Conservation (phyloP, 1,140 invertebrate species). For the Alviniconcha marisindica region DNA sequence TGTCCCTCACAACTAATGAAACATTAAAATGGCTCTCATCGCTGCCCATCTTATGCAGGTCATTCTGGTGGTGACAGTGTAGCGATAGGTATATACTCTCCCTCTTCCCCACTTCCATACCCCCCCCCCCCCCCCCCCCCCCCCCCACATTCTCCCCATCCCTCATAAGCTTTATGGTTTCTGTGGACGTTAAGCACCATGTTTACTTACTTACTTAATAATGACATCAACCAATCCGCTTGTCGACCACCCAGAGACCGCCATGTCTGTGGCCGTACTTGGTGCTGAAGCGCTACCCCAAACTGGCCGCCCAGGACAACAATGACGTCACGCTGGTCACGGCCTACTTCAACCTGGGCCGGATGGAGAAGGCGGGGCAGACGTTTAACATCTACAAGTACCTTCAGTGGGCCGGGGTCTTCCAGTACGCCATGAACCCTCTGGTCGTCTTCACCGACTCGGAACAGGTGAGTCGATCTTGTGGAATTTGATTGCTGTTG, state of each 20-base stretch:
- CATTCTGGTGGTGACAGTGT: too few relatives aligned
- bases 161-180: too few relatives aligned
- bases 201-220: too few relatives aligned
- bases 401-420: conserved; percentile 49
- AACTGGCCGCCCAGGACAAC: neutral
- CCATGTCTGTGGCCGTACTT: conserved; percentile 29
- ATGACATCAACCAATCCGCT: too few relatives aligned
- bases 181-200: too few relatives aligned
- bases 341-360: conserved; percentile 30
- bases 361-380: neutral
- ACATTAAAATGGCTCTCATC: too few relatives aligned
- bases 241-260: conserved; percentile 14
- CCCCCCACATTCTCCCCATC: too few relatives aligned
- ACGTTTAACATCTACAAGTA: conserved; percentile 40
- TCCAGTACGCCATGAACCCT: conserved; percentile 49
- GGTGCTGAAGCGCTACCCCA: conserved; percentile 21
- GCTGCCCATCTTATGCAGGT: too few relatives aligned
- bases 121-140: too few relatives aligned
- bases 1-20: too few relatives aligned
- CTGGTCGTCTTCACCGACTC: conserved; percentile 60
- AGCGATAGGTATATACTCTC: too few relatives aligned
- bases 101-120: too few relatives aligned
- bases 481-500: neutral
- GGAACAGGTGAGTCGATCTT: conserved; percentile 42
- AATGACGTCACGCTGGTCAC: conserved; percentile 29